Conservation (phyloP, 2,797 vertebrate genomes). For the Heteromormyrus szaboi region DNA sequence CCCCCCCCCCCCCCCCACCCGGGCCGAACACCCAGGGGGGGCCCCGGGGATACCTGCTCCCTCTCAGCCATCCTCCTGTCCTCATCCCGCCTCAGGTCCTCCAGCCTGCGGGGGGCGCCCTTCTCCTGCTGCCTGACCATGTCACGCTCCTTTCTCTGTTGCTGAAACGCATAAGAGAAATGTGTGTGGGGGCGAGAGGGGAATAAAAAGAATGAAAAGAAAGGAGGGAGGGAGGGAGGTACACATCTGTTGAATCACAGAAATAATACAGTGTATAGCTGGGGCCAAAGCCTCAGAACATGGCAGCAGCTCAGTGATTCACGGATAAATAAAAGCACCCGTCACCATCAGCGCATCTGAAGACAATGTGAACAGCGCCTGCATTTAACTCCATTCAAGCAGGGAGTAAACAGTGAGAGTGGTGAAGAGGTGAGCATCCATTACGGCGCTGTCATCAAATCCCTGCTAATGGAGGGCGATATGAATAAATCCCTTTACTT, state of each 20-base stretch:
- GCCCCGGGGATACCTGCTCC: conserved; percentile 66
- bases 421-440: neutral
- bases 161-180: conserved; percentile 51
- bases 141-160: conserved; percentile 85
- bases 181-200: neutral
- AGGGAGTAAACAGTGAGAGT: neutral
- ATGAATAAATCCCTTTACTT: neutral
- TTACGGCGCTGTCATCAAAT: neutral
- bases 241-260: neutral
- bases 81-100: conserved; percentile 84
- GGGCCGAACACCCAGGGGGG: conserved; percentile 44
- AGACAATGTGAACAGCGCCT: neutral
- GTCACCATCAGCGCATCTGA: neutral
- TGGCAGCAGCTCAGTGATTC: neutral
- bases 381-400: neutral
- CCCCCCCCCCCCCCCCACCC: conserved; percentile 38
- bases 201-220: neutral
- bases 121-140: conserved; percentile 88
- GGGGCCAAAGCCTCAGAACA: neutral
- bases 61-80: conserved; percentile 80
- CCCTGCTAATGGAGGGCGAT: neutral
- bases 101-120: conserved; percentile 78
- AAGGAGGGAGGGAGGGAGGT: neutral
- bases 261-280: neutral
- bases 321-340: neutral